Percentiles rank a stretch among this genome's conserved stretches.
Evolutionary conservation across 2,113 vertebrate genomes (phyloP).

Genomic region (Colaptes auratus): DNA sequence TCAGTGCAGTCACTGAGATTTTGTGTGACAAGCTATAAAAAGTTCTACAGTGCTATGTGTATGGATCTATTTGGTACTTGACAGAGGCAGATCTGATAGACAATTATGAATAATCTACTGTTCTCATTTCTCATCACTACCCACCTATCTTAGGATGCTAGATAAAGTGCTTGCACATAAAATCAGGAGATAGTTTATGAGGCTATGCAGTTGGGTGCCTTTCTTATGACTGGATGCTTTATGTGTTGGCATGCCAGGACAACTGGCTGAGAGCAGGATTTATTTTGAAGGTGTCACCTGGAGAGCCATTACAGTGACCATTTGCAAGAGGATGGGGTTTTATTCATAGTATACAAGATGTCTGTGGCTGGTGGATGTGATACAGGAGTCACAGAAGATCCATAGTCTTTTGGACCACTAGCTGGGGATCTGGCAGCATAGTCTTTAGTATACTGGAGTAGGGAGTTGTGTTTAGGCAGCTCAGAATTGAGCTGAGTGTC

Average conservation of each 20-base stretch:
- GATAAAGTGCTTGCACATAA: not conserved
- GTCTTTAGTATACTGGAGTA: not conserved
- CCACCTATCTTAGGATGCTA: not conserved
- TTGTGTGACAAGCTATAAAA: conserved; percentile 29
- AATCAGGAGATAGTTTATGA: not conserved
- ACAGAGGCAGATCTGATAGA: not conserved
- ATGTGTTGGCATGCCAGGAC: not conserved
- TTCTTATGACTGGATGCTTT: not conserved
- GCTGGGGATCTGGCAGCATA: not conserved
- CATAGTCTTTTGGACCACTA: not conserved
- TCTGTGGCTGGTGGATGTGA: not conserved
- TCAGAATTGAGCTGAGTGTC: not conserved
- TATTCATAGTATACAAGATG: not conserved
- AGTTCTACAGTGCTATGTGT: not conserved
- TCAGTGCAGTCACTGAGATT: not conserved
- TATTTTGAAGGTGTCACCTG: not conserved
- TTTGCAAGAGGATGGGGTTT: not conserved
- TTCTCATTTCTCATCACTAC: not conserved
- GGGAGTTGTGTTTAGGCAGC: not conserved
- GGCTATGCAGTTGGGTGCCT: not conserved
- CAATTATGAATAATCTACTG: not conserved
- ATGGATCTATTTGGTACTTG: not conserved
- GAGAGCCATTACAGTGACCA: not conserved
- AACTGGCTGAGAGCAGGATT: not conserved
- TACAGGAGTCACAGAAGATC: not conserved